Evolutionary conservation across 2,113 vertebrate species (phyloP).

Genomic region (Grantiella picta): DNA sequence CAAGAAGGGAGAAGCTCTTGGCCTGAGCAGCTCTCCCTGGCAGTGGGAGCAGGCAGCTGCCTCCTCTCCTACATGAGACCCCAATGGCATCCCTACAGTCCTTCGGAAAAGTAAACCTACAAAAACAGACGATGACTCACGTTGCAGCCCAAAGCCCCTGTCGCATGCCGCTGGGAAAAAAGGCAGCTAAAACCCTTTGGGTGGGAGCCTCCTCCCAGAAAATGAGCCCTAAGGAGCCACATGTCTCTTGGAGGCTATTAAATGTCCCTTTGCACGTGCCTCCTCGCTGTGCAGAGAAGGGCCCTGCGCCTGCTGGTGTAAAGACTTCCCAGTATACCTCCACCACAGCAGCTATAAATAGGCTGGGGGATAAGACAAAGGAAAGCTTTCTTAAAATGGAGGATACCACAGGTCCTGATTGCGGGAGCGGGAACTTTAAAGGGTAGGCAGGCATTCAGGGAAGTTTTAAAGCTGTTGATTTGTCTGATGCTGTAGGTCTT

Average conservation of each 20-base stretch:
- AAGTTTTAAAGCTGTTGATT: not conserved
- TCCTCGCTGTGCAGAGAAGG: not conserved
- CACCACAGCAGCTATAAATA: not conserved
- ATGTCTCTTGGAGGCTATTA: not conserved
- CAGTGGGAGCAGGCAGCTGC: not conserved
- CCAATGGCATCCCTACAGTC: not conserved
- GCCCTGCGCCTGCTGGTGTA: not conserved
- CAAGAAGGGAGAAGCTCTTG: not conserved
- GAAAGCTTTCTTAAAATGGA: slow-evolving; percentile 16
- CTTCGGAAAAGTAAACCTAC: not conserved
- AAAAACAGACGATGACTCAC: not conserved
- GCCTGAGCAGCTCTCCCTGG: not conserved
- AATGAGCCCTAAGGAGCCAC: not conserved
- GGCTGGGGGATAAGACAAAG: slow-evolving; percentile 11
- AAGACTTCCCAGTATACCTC: not conserved
- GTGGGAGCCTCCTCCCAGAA: not conserved
- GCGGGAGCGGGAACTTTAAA: not conserved
- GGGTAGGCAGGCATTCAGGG: not conserved
- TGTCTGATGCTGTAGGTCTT: not conserved
- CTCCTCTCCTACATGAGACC: not conserved
- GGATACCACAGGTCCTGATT: not conserved
- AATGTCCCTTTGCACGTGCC: not conserved
- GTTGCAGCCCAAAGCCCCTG: not conserved
- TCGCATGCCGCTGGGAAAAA: accelerated
- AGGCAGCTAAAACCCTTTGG: not conserved